Evolutionary conservation across 1,140 invertebrate genomes (phyloP), one percentile per base, ranked within the genome.

Genomic region (Caenorhabditis inopinata): DNA sequence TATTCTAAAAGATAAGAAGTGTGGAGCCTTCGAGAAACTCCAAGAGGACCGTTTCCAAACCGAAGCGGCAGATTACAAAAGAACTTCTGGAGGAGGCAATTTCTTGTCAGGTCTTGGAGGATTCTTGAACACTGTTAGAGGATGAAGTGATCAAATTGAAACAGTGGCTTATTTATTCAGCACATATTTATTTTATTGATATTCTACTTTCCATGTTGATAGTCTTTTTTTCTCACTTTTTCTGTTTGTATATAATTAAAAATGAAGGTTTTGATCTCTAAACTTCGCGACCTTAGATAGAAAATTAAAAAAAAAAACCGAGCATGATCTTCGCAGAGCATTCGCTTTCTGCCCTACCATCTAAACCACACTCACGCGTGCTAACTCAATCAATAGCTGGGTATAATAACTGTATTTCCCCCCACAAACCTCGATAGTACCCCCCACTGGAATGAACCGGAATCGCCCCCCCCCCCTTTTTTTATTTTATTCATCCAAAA

Each of bases 1-100:
- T 58, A 87, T 87, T 42, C 85, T 87, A 76, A 88, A 88, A 76
- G 86, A 87, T 80, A 87, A 87, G 62, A 87, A 87, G 74, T 87
- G 86, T 73, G 84, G 76, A 27, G 85, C 83, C 11, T 87, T 88
- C 46, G 86, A 87, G 47, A 83, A 85, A 42, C 81, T 87, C n/a
- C 86, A 87, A 82, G 86, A 87, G 51, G 73, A 85, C 14, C 77
- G 86, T 25, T 87, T 87, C 85, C 87, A 88, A 80, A 29, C 84
- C 21, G 86, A 88, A 75, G 87, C 88, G 0, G 78, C 76, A 6
- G 85, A 88, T n/a, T 88, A 83, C 76, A 87, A 85, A 74, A 48
- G 77, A 16, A 82, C 51, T 14, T 83, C 80, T 45, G 86, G 86
- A 3, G 86, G 86, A 11, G 73, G 74, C 1, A 74, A 74, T 21